phyloP scores from a whole-genome alignment of 1,140 invertebrate species.

The Lordiphosa collinella region DNA sequence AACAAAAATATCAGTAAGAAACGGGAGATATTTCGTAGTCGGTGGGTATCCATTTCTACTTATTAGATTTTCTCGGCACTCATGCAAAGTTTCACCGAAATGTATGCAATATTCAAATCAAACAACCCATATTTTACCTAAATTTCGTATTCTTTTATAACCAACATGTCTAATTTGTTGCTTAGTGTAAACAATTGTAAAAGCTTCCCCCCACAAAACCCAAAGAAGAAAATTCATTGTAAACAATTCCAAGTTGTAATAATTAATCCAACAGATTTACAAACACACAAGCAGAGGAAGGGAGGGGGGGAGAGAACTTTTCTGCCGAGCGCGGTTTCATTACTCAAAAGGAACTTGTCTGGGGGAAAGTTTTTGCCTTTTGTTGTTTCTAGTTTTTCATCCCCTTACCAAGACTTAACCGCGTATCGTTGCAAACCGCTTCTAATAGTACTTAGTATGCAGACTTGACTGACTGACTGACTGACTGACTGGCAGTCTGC shows the following conservation, averaged over 20 bases:
- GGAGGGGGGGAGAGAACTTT: not conserved
- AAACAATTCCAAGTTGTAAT: conserved; percentile 74
- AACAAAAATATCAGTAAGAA: no score
- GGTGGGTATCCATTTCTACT: no score
- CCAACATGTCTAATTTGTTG: no score
- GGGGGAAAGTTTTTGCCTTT: conserved; percentile 26
- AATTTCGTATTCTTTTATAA: no score
- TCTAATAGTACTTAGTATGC: conserved; percentile 68
- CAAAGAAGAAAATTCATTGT: conserved; percentile 55
- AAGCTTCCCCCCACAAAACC: not conserved
- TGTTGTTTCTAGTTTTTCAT: conserved; percentile 69
- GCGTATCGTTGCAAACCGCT: conserved; percentile 28
- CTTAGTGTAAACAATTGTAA: no score
- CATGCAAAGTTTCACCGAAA: no score
- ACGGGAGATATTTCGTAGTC: no score
- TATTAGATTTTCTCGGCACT: no score
- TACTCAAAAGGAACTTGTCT: conserved; percentile 49
- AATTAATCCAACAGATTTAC: conserved; percentile 75
- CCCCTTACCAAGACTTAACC: conserved; percentile 58
- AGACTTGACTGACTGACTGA: conserved; percentile 27
- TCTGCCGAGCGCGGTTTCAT: conserved; percentile 42
- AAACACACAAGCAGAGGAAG: conserved; percentile 18
- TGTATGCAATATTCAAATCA: no score
- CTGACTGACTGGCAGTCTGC: conserved; percentile 23
- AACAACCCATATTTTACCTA: no score